Conservation (phyloP, 2,113 vertebrate species). For the Scatophagus argus region DNA sequence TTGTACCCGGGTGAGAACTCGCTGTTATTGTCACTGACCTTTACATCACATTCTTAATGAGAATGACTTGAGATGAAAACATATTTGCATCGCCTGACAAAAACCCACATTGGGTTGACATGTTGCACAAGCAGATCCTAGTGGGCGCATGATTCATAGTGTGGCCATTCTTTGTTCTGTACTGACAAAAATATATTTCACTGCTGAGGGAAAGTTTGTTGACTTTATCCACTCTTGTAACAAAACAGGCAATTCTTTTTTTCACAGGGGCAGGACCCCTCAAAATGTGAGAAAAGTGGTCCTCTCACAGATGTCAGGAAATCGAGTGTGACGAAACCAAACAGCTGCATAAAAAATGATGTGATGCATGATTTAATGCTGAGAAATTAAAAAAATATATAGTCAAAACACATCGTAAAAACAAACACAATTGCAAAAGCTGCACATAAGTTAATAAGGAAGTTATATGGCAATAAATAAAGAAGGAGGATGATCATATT, state of each 20-base stretch:
- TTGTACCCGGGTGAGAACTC: constrained; percentile 67
- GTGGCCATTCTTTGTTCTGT: constrained; percentile 43
- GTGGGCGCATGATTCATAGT: constrained; percentile 40
- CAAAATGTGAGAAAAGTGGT: constrained; percentile 61
- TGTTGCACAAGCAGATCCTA: constrained; percentile 43
- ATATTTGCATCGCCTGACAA: constrained; percentile 42
- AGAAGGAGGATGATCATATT: constrained; percentile 52
- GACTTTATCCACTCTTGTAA: constrained; percentile 26
- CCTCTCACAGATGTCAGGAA: constrained; percentile 51
- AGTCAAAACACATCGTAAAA: constrained; percentile 25
- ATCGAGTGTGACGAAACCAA: constrained; percentile 57
- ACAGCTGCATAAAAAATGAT: constrained; percentile 56
- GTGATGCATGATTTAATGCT: constrained; percentile 37
- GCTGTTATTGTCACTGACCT: constrained; percentile 57
- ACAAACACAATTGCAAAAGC: constrained; percentile 49
- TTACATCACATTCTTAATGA: constrained; percentile 53
- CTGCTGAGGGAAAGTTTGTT: constrained; percentile 29
- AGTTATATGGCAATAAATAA: constrained; percentile 50
- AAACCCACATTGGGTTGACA: constrained; percentile 38
- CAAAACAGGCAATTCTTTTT: background rate
- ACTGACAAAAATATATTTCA: constrained; percentile 36
- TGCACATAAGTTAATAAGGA: constrained; percentile 34
- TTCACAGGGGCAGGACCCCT: constrained; percentile 24
- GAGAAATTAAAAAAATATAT: constrained; percentile 19
- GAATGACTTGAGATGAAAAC: constrained; percentile 44